Base-by-base conservation (phyloP, 1,140 invertebrate genomes). In the Orchesella cincta region DNA sequence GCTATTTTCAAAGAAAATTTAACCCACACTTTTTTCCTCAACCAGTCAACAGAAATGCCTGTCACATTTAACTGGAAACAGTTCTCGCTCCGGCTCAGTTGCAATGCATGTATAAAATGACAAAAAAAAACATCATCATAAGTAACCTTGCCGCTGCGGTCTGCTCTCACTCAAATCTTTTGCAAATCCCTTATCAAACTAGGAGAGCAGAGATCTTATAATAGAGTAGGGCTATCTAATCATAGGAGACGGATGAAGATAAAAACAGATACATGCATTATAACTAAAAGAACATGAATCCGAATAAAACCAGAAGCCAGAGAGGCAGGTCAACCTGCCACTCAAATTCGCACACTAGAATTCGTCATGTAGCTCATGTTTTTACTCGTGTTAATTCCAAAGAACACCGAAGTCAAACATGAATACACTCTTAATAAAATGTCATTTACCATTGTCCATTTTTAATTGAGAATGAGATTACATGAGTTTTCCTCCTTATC, bases 351-450 rank as follows among this genome's bases (percentile, higher is more conserved):
- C 52, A 57, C 52, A 57, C 52, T 18, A 14, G 14, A 23, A 14
- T 26, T 57, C 52, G 52, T 57, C 23, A 57, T 57, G 52, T 26
- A 57, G 23, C 23, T 14, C 52, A 26, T 57, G 52, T 57, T 57
- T 57, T 23, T 57, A 14, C 52, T 26, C 14, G 52, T 57, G 23
- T n/a, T 57, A 57, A 57, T 57, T 57, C 23, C 14, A n/a, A 57
- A 57, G 52, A 57, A 57, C 52, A 57, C 52, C 52, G 8, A n/a
- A n/a, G 52, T 26, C 52, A 57, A 26, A 57, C 52, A 57, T 23
- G 23, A n/a, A 57, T 57, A 57, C 39, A 57, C 52, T 57, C 23
- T n/a, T 57, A 57, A 57, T 57, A 57, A 57, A 57, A 57, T 57
- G 52, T 57, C 52, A 57, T 57, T 57, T 57, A n/a, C 52, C 52